Percentiles rank a stretch among this genome's conserved stretches.
Evolutionary conservation across 2,113 vertebrate species (phyloP).

Genomic region (Pterocles burchelli): DNA sequence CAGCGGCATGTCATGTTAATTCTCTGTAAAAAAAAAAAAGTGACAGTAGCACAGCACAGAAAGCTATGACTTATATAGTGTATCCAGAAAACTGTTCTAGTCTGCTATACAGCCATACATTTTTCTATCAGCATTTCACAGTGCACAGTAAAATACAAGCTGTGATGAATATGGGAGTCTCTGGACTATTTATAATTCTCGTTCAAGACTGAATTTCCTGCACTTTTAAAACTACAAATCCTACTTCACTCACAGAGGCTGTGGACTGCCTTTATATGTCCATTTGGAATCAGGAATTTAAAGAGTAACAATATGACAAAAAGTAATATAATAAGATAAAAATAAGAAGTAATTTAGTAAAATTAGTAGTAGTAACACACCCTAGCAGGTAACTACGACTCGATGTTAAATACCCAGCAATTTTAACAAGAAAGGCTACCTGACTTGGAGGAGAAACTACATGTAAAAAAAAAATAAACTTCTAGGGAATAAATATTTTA

Average conservation of each 20-base stretch:
- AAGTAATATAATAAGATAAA: background rate
- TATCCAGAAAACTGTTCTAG: background rate
- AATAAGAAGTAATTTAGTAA: background rate
- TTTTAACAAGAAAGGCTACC: background rate
- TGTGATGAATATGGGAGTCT: background rate
- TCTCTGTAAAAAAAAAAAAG: background rate
- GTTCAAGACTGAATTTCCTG: background rate
- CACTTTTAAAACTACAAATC: background rate
- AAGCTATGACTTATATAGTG: background rate
- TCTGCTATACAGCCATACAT: background rate
- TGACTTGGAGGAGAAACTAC: background rate
- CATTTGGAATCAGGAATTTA: background rate
- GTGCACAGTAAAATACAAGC: background rate
- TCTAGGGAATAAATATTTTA: background rate
- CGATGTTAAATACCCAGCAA: background rate
- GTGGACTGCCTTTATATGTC: background rate
- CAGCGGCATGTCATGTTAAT: background rate
- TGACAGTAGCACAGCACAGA: background rate
- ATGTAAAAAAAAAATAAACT: background rate
- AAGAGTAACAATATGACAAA: background rate
- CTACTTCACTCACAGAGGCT: background rate
- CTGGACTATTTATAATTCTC: background rate
- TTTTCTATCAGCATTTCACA: background rate
- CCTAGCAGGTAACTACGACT: background rate
- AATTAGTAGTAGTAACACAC: background rate